Conservation (phyloP, 2,888 invertebrate species). For the Epirrhoe tristata region DNA sequence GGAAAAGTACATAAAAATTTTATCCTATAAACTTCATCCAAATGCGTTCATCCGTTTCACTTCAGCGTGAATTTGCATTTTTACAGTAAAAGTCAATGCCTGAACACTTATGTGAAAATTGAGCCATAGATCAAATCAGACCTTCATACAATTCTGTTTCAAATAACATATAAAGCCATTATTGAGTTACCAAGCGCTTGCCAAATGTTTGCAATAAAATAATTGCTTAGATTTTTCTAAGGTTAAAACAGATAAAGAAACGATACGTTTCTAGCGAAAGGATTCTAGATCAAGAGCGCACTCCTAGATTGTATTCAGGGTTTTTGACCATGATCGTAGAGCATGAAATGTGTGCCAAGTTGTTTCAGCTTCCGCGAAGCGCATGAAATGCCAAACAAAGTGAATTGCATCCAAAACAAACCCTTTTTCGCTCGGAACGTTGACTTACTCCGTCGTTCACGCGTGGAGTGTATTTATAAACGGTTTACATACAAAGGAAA, state of each 20-base stretch:
- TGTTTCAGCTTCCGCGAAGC: slow-evolving; percentile 36
- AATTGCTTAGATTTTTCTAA: slow-evolving; percentile 1
- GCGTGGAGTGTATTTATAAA: slow-evolving; percentile 57
- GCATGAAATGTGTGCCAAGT: slow-evolving; percentile 32
- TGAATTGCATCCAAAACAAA: slow-evolving; percentile 42
- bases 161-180: not conserved
- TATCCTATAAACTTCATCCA: too few species aligned
- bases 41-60: too few species aligned
- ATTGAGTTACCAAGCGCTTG: not conserved
- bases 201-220: slow-evolving; percentile 14
- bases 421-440: slow-evolving; percentile 55
- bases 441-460: slow-evolving; percentile 57
- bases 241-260: slow-evolving; percentile 2
- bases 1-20: too few species aligned
- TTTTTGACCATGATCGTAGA: slow-evolving; percentile 18
- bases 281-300: slow-evolving; percentile 17
- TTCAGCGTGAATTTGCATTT: too few species aligned
- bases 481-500: slow-evolving; percentile 71
- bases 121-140: too few species aligned
- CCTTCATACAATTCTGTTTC: not conserved
- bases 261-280: slow-evolving; percentile 2
- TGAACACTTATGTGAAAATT: too few species aligned
- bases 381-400: slow-evolving; percentile 26
- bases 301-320: slow-evolving; percentile 15
- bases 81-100: too few species aligned